Conservation (phyloP, 2,797 vertebrate species). For the Molossus alvarezi region DNA sequence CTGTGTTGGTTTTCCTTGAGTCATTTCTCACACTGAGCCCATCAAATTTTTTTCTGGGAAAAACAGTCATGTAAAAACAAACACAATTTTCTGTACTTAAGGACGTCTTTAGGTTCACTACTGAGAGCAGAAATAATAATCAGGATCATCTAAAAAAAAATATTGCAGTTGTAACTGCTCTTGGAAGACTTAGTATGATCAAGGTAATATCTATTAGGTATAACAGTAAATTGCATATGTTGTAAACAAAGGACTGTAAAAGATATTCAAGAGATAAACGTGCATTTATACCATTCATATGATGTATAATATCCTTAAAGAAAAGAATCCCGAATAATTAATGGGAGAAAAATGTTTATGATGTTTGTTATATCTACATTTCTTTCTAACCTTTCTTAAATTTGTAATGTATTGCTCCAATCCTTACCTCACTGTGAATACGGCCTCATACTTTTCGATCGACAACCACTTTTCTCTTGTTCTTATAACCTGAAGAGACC, state of each 20-base stretch:
- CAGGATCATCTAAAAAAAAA: background rate
- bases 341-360: background rate
- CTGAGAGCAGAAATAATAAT: background rate
- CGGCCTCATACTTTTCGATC: constrained; percentile 65
- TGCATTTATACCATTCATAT: background rate
- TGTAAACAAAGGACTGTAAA: background rate
- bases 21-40: background rate
- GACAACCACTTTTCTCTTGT: constrained; percentile 68
- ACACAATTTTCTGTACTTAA: background rate
- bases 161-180: background rate
- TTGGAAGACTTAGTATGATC: background rate
- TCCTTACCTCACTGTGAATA: background rate
- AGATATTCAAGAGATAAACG: background rate
- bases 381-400: constrained; percentile 25
- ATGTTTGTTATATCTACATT: background rate
- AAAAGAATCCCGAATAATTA: constrained; percentile 16
- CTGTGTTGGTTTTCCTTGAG: background rate
- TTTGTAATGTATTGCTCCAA: constrained; percentile 59
- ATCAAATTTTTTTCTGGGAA: background rate
- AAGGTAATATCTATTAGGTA: background rate
- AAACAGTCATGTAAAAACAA: background rate
- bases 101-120: background rate
- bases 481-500: constrained; percentile 80
- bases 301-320: background rate
- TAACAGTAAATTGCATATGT: background rate